Percentiles rank a stretch among this genome's conserved stretches.
Conservation (phyloP, 2,113 vertebrate genomes). For the Onychostruthus taczanowskii region DNA sequence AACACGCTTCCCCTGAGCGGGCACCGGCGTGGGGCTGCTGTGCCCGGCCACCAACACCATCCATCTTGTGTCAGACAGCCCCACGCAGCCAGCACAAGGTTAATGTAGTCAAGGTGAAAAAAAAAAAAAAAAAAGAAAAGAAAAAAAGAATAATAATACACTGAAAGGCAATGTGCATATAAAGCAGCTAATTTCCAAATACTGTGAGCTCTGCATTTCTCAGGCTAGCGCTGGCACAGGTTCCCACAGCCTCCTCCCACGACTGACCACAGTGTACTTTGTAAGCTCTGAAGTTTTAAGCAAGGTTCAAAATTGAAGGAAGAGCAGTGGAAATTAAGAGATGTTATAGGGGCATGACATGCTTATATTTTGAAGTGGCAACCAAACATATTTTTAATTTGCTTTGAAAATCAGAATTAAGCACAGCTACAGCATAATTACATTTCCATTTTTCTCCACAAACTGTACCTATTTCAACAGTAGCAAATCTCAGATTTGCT, state of each 20-base stretch:
- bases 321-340: background rate
- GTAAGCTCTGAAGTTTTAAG: background rate
- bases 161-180: background rate
- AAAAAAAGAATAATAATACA: background rate
- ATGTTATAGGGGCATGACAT: background rate
- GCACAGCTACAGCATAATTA: background rate
- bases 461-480: background rate
- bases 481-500: background rate
- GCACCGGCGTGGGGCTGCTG: background rate
- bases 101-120: background rate
- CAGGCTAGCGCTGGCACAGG: rapidly evolving
- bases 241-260: background rate
- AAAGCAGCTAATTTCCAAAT: background rate
- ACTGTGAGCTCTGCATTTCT: background rate
- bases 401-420: background rate
- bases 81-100: background rate
- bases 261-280: background rate
- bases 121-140: background rate
- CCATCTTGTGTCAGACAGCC: background rate
- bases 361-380: background rate
- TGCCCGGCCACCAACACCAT: background rate
- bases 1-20: background rate
- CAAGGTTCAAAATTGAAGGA: background rate
- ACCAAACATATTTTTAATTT: background rate
- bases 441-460: background rate